Evolutionary conservation across 2,113 vertebrate species (phyloP).

Genomic region (Fukomys damarensis): DNA sequence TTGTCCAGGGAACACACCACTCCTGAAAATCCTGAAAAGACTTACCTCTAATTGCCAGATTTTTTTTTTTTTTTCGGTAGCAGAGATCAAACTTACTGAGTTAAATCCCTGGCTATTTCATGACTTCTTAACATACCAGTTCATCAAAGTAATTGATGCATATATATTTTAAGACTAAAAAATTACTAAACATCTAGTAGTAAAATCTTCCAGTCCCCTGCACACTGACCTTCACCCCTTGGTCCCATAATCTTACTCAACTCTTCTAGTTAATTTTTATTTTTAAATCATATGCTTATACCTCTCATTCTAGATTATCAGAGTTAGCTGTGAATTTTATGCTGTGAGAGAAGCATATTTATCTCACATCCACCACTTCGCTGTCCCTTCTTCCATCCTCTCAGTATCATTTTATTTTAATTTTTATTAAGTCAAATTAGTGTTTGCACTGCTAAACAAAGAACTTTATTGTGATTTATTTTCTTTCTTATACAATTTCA

Average conservation of each 20-base stretch:
- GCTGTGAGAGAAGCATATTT: background rate
- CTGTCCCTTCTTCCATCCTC: background rate
- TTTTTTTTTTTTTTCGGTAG: no score
- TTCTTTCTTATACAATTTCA: slow-evolving; percentile 3
- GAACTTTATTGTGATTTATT: slow-evolving; percentile 28
- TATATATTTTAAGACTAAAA: background rate
- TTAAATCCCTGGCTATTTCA: background rate
- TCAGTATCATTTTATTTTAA: slow-evolving; percentile 22
- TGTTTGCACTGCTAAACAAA: slow-evolving; percentile 17
- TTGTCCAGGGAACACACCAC: background rate
- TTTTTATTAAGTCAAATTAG: slow-evolving; percentile 31
- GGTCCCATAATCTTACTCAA: background rate
- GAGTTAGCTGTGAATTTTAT: background rate
- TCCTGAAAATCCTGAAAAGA: background rate
- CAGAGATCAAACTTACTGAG: no score
- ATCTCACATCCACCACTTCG: background rate
- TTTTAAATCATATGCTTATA: background rate
- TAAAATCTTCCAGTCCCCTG: background rate
- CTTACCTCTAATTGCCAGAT: background rate
- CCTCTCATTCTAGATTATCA: background rate
- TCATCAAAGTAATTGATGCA: slow-evolving; percentile 27
- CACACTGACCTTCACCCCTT: no score
- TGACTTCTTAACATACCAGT: background rate
- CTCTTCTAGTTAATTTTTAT: background rate
- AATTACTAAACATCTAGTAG: background rate